Evolutionary conservation across 2,797 vertebrate species (phyloP), one percentile per base, ranked within the genome.

Genomic region (Rachycentron canadum): DNA sequence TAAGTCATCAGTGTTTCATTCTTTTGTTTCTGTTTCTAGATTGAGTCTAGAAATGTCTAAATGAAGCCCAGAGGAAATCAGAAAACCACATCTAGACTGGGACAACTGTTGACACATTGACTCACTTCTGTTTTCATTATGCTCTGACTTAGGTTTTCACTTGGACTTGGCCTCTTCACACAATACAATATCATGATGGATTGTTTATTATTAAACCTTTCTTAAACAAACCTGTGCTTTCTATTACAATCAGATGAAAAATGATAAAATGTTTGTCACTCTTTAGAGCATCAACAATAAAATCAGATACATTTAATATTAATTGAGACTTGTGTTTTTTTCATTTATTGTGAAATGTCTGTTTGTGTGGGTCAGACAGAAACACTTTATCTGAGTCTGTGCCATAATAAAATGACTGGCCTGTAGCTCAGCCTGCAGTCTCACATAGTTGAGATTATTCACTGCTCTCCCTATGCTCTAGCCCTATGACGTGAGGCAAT

Each of bases 401-500:
- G 43, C 43, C 47, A 56, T 63, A 77, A 85, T 65, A 76, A 82
- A 74, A 28, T 34, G 61, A 5, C 38, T 23, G 55, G 61, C 79
- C 74, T 67, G 55, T 49, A 47, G 49, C 59, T 86, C 73, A 74
- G 50, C 56, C 67, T 63, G 41, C 59, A 59, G 55, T 82, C 41
- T 69, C 56, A 69, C 41, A 67, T 25, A 45, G 53, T 57, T 60
- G 61, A 60, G 53, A 63, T 81, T 77, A 74, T 80, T 83, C 73
- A 81, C 65, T 3, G 2, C 72, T 68, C 52, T 55, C 30, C 26
- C 60, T 62, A 57, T 65, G 62, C 81, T 69, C 77, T 65, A 75
- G 58, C 32, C 7, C 67, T 56, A 52, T 50, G 67, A 79, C 73
- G 75, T 68, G 55, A 73, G 69, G 72, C 81, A 88, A 88, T 84